These are phyloP conservation scores for Lasioglossum vierecki DNA, from an alignment of 2,888 invertebrate species.

Conservation along the genomic window DNA sequence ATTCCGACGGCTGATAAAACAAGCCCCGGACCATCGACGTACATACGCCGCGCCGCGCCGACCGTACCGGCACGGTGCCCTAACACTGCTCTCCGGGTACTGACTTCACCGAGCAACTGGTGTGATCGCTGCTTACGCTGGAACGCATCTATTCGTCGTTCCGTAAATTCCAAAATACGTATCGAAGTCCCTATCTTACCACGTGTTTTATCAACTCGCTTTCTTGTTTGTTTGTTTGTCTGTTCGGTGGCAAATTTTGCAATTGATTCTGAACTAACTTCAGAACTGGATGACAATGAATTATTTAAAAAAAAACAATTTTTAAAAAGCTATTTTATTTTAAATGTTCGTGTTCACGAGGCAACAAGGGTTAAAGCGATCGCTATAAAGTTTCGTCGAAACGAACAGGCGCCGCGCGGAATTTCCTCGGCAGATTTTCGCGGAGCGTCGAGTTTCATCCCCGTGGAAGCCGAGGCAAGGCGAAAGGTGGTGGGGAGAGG, in stretches of 20 bases:
- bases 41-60: background rate
- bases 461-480: background rate
- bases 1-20: slow-evolving; percentile 30
- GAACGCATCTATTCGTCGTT: background rate
- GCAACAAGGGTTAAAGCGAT: background rate
- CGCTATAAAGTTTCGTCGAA: background rate
- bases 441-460: slow-evolving; percentile 1
- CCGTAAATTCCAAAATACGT: too few species aligned
- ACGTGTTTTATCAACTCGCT: too few species aligned
- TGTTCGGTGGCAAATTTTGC: too few species aligned
- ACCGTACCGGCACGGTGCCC: background rate
- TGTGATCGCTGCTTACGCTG: background rate
- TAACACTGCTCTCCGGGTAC: background rate
- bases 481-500: background rate
- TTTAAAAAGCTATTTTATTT: background rate
- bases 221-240: too few species aligned
- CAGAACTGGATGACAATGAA: too few species aligned
- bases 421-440: background rate
- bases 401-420: background rate
- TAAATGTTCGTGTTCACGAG: background rate
- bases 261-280: too few species aligned
- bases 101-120: background rate
- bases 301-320: too few species aligned
- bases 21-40: background rate
- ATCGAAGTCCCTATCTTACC: too few species aligned